phyloP scores from a whole-genome alignment of 2,888 invertebrate species.

The Tenthredo mesomela region DNA sequence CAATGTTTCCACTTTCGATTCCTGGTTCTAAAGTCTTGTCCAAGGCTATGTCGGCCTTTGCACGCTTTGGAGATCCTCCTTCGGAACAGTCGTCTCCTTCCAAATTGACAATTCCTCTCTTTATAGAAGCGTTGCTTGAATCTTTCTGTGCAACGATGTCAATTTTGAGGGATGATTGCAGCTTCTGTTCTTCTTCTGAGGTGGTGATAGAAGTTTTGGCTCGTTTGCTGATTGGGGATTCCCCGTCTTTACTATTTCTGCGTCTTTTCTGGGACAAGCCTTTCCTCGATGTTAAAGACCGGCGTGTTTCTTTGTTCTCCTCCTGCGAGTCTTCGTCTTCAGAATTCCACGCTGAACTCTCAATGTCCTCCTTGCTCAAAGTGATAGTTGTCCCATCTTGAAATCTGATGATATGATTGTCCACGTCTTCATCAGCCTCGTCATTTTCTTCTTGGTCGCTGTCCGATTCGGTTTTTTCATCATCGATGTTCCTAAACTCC shows the following conservation, averaged over 20 bases:
- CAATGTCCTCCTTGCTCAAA: constrained; percentile 56
- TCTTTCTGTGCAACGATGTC: background rate
- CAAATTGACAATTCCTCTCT: background rate
- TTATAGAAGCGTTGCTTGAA: background rate
- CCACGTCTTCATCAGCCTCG: constrained; percentile 55
- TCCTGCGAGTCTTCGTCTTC: constrained; percentile 16
- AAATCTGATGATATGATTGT: constrained; percentile 56
- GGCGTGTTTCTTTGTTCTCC: background rate
- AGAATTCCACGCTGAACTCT: constrained; percentile 50
- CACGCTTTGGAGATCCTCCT: background rate
- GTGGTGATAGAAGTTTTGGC: background rate
- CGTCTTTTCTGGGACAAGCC: background rate
- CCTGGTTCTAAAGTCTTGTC: background rate
- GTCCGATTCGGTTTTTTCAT: constrained; percentile 57
- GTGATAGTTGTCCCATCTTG: constrained; percentile 58
- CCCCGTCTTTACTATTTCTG: background rate
- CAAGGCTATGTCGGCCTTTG: background rate
- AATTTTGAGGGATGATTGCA: background rate
- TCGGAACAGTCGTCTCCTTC: background rate
- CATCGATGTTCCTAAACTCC: constrained; percentile 61
- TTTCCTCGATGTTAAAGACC: background rate
- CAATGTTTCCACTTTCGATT: background rate
- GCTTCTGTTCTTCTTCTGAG: background rate
- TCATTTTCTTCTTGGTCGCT: constrained; percentile 59
- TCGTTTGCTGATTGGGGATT: background rate